phyloP scores from a whole-genome alignment of 2,113 vertebrate genomes.

The Rhinopithecus roxellana region DNA sequence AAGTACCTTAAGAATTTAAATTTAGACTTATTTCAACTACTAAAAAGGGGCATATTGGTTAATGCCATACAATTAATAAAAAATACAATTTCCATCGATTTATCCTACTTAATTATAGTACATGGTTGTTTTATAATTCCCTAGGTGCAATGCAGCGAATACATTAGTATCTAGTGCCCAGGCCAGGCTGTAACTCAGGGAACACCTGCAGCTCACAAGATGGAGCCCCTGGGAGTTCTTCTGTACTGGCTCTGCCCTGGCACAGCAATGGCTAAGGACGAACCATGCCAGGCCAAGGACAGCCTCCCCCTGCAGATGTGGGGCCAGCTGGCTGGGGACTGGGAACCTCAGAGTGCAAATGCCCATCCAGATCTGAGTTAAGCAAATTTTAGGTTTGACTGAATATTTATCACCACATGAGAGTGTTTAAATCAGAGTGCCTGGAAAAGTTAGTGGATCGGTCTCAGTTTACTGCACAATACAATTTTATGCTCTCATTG shows the following conservation, averaged over 20 bases:
- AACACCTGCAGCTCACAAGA: background rate
- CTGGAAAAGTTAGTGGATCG: background rate
- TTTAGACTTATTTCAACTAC: background rate
- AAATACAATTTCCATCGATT: background rate
- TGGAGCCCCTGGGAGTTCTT: background rate
- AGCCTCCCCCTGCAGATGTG: background rate
- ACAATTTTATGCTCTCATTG: background rate
- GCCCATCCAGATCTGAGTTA: background rate
- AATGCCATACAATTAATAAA: background rate
- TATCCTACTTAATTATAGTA: background rate
- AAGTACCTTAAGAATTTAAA: background rate
- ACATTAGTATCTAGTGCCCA: background rate
- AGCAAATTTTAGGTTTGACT: background rate
- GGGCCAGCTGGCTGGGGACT: background rate
- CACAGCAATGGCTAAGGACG: background rate
- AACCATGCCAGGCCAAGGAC: rapidly evolving
- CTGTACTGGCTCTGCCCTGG: background rate
- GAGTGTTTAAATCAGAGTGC: background rate
- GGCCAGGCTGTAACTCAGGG: background rate
- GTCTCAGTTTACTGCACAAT: background rate
- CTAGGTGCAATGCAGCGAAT: background rate
- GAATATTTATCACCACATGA: background rate
- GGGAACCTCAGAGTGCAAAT: background rate
- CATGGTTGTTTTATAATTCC: background rate
- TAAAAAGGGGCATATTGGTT: background rate